Conservation (phyloP, 1,140 invertebrate genomes). For the Marisa cornuarietis region DNA sequence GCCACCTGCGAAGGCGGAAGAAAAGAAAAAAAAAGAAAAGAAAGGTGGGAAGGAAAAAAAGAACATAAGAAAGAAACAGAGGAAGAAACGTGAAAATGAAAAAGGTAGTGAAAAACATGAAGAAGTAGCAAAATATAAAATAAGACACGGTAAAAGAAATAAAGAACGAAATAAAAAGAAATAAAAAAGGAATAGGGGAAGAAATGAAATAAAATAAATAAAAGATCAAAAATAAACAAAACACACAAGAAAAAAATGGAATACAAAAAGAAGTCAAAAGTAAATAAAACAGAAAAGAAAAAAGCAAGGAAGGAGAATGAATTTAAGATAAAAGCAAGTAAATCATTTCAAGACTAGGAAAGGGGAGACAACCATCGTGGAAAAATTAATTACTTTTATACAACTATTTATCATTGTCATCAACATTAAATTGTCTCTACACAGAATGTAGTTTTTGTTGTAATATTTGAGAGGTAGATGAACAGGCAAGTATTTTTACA, state of each 20-base stretch:
- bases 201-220: neutral
- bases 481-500: too few relatives aligned
- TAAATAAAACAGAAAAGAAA: too few relatives aligned
- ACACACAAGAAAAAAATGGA: neutral
- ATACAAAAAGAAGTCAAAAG: neutral
- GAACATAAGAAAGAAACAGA: neutral
- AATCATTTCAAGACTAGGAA: too few relatives aligned
- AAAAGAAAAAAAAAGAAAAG: neutral
- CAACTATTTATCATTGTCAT: too few relatives aligned
- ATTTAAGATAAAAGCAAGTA: too few relatives aligned
- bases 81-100: neutral
- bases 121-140: neutral
- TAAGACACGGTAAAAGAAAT: neutral
- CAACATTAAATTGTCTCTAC: too few relatives aligned
- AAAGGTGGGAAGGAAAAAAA: neutral
- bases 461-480: too few relatives aligned
- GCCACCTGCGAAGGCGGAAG: neutral
- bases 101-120: too few relatives aligned
- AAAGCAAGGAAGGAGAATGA: too few relatives aligned
- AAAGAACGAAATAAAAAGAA: conserved; percentile 3
- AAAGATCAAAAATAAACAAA: neutral
- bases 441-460: too few relatives aligned
- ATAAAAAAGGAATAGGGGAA: neutral
- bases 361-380: too few relatives aligned
- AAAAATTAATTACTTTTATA: too few relatives aligned